Evolutionary conservation across 2,113 vertebrate species (phyloP), one percentile per base, ranked within the genome.

Genomic region (Sula dactylatra): DNA sequence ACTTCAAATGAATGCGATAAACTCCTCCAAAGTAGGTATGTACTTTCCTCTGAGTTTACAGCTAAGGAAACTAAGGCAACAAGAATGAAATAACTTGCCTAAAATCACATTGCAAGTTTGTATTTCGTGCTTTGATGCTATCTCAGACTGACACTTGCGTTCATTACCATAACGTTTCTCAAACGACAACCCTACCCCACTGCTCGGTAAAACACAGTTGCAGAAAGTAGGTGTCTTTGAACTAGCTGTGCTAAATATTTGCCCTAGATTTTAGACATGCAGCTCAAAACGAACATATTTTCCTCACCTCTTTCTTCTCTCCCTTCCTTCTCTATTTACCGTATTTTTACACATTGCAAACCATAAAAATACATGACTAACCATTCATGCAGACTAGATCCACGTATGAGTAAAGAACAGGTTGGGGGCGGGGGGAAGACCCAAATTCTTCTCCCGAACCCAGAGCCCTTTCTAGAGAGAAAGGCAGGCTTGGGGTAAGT

Each of bases 201-300:
- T 88, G 42, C 27, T 95, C 74, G 22, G 42, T 26, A 72, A 59
- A 92, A 69, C 9, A 16, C 22, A 69, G 70, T 38, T 91, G 87
- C 84, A 91, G 87, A 85, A 96, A 96, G 49, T 76, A 93, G 73
- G 66, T 80, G 87, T 62, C 94, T 97, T 96, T 96, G 96, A 97
- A 94, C 77, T 85, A 82, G 81, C 62, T 97, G 86, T 66, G 74
- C 93, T 94, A 93, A 95, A 92, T 95, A 96, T 93, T 59, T 97
- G 94, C 71, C 95, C 95, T 95, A 97, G 86, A 96, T 96, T 96
- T 80, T 73, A 87, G 91, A 93, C 85, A 71, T 9, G 50, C 66
- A 90, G 69, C 50, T 97, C 82, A 69, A 94, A 92, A 82, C 5
- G 19, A 91, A 82, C n/a, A 2, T 56, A 64, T 80, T 77, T 95